These are phyloP conservation scores for Coenobita brevimanus DNA, from an alignment of 1,140 invertebrate genomes.

Conservation along the genomic window DNA sequence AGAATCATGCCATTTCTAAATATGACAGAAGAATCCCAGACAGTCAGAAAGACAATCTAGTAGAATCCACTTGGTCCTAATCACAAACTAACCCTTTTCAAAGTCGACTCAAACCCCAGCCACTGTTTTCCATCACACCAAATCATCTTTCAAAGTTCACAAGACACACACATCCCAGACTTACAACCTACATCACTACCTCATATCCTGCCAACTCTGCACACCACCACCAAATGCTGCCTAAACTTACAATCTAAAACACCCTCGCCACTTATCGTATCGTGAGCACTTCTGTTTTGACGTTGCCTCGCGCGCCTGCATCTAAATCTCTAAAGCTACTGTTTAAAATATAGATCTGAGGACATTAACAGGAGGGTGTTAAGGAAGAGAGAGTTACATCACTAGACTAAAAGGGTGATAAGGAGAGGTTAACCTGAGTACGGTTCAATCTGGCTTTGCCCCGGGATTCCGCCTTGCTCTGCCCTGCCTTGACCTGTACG, in stretches of 20 bases:
- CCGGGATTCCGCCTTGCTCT: background rate
- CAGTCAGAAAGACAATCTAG: no score
- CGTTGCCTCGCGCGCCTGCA: background rate
- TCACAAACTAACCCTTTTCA: no score
- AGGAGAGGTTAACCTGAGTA: constrained; percentile 37
- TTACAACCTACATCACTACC: no score
- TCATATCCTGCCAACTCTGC: no score
- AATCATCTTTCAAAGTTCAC: no score
- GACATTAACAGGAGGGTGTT: constrained; percentile 29
- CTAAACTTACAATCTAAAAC: background rate
- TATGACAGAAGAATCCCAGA: no score
- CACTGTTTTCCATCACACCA: no score
- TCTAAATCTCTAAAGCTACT: constrained; percentile 35
- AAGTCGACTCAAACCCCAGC: no score
- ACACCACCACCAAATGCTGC: no score
- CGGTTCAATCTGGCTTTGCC: constrained; percentile 14
- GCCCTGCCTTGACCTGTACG: background rate
- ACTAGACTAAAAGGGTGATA: constrained; percentile 34
- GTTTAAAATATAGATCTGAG: constrained; percentile 38
- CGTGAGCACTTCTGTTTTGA: background rate
- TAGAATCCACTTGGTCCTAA: background rate
- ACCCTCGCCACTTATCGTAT: constrained; percentile 1
- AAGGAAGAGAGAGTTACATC: background rate
- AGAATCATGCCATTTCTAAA: no score
- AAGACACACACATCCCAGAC: no score